Percentiles rank a stretch among this genome's conserved stretches.
These are phyloP conservation scores for Oreortyx pictus DNA, from an alignment of 2,797 vertebrate species.

Conservation along the genomic window DNA sequence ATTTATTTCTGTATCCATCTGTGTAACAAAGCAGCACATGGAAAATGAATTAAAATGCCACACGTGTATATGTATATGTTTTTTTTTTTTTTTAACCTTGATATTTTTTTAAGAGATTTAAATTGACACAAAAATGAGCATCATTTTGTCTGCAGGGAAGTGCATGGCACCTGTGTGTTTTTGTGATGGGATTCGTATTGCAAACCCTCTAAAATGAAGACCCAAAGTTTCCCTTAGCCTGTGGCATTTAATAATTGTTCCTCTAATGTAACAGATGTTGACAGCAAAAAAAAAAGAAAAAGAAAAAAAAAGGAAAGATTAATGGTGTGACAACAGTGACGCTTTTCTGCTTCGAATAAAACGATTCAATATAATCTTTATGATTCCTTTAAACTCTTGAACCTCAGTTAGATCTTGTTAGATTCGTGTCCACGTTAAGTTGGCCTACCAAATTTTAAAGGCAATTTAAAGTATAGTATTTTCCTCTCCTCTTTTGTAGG, in stretches of 20 bases:
- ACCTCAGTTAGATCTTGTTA: neutral
- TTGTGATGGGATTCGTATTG: neutral
- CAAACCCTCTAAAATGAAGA: neutral
- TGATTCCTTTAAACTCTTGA: neutral
- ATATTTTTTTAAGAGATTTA: neutral
- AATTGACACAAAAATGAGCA: neutral
- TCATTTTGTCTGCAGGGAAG: neutral
- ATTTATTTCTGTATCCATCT: neutral
- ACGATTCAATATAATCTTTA: neutral
- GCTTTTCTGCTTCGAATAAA: neutral
- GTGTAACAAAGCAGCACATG: neutral
- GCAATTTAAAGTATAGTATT: neutral
- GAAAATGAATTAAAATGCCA: neutral
- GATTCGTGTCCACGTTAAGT: accelerated
- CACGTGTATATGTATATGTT: neutral
- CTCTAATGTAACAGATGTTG: neutral
- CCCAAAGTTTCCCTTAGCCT: neutral
- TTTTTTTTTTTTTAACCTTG: neutral
- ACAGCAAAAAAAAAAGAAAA: neutral
- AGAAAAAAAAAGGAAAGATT: neutral
- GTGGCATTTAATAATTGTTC: neutral
- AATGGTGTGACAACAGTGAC: neutral
- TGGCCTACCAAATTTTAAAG: neutral
- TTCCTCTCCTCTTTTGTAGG: neutral
- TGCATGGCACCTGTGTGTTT: accelerated